These are phyloP conservation scores for Cyanistes caeruleus DNA, from an alignment of 2,113 vertebrate genomes.

Conservation along the genomic window DNA sequence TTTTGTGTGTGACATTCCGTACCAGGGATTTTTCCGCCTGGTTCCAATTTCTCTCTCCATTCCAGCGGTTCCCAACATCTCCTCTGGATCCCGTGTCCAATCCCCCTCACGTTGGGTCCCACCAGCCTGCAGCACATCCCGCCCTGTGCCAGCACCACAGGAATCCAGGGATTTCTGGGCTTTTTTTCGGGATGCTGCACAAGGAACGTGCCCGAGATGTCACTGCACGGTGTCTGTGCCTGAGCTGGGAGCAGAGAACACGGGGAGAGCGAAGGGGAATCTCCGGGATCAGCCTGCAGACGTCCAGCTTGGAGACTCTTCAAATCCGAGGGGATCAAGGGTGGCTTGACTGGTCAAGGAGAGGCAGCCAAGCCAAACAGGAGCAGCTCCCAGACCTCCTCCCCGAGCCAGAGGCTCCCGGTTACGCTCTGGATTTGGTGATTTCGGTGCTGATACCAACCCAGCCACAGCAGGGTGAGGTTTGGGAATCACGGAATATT, in stretches of 20 bases:
- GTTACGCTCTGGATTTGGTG: rapidly evolving
- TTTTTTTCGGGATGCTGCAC: rapidly evolving
- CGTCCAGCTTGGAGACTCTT: rapidly evolving
- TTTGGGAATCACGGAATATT: background rate
- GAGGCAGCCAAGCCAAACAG: background rate
- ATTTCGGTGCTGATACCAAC: background rate
- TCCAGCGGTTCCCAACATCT: background rate
- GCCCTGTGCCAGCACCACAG: rapidly evolving
- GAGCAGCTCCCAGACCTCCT: background rate
- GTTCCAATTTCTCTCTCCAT: background rate
- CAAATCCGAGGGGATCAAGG: background rate
- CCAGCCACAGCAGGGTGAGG: background rate
- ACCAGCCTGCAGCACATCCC: background rate
- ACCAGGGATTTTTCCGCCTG: rapidly evolving
- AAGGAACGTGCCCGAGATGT: rapidly evolving
- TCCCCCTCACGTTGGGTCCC: background rate
- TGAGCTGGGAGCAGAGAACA: background rate
- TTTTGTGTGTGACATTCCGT: background rate
- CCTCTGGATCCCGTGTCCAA: background rate
- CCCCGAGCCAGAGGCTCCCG: background rate
- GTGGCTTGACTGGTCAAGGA: background rate
- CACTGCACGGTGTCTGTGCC: rapidly evolving
- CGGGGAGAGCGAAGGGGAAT: background rate
- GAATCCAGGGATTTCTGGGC: rapidly evolving
- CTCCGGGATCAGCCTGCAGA: background rate